phyloP scores from a whole-genome alignment of 1,140 invertebrate genomes.

The Whitmania pigra region DNA sequence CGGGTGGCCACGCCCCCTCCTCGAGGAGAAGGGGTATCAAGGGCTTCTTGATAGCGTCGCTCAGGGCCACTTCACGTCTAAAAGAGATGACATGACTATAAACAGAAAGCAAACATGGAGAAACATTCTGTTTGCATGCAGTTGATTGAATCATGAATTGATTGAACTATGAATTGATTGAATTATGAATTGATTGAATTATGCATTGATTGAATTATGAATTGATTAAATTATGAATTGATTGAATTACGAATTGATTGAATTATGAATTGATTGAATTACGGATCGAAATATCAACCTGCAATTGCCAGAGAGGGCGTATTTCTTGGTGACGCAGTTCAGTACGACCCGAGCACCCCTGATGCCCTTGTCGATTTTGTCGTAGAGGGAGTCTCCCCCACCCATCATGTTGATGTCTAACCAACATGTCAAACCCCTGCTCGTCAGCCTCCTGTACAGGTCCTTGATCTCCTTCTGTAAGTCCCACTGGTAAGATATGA shows the following conservation, averaged over 20 bases:
- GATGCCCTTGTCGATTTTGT: conserved; percentile 38
- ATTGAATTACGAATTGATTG: too few species aligned
- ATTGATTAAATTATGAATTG: too few species aligned
- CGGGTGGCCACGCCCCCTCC: conserved; percentile 35
- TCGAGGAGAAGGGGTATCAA: conserved; percentile 37
- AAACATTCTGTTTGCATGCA: background rate
- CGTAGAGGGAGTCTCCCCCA: conserved; percentile 38
- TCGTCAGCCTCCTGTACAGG: conserved; percentile 31
- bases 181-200: too few species aligned
- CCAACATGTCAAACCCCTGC: conserved; percentile 34
- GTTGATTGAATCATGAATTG: too few species aligned
- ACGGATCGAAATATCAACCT: background rate
- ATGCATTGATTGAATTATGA: too few species aligned
- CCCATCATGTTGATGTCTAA: conserved; percentile 41
- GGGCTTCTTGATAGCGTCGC: conserved; percentile 36
- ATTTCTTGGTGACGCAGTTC: conserved; percentile 36
- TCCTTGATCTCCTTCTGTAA: conserved; percentile 34
- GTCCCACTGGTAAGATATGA: conserved; percentile 40
- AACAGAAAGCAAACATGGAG: background rate
- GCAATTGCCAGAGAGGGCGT: conserved; percentile 36
- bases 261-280: too few species aligned
- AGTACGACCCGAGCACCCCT: conserved; percentile 33
- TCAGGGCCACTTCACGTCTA: conserved; percentile 32
- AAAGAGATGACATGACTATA: background rate
- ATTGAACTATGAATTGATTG: too few species aligned